Percentiles rank a stretch among this genome's conserved stretches.
phyloP scores from a whole-genome alignment of 53 echinoderm and acorn worm species.

The Stichopus horrens region DNA sequence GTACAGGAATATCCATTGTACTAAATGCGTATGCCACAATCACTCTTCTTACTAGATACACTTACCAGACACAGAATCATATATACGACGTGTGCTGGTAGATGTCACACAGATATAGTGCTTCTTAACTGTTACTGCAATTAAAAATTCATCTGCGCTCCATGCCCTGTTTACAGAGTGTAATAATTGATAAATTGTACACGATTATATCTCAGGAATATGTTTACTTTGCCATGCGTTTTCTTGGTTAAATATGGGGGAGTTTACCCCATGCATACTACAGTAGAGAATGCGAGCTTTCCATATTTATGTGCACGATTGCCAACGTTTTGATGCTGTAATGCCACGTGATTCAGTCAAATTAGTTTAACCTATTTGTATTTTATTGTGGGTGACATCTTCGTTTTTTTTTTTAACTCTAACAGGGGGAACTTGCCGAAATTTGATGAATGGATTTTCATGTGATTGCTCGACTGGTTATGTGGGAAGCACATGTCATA shows the following conservation, averaged over 20 bases:
- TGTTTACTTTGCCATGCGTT: neutral
- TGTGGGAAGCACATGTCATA: constrained; percentile 64
- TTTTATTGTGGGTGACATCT: neutral
- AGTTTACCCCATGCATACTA: too few relatives aligned
- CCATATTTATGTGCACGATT: too few relatives aligned
- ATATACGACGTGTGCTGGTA: too few relatives aligned
- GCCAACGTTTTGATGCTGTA: too few relatives aligned
- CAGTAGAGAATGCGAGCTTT: too few relatives aligned
- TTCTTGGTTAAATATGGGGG: too few relatives aligned
- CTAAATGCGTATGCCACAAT: neutral
- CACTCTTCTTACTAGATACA: too few relatives aligned
- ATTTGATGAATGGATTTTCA: constrained; percentile 61
- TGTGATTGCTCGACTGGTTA: constrained; percentile 84
- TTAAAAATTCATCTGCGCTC: neutral
- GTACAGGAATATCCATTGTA: neutral
- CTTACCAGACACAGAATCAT: too few relatives aligned
- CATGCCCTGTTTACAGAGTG: neutral
- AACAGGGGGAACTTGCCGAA: constrained; percentile 86
- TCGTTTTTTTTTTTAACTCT: constrained; percentile 6
- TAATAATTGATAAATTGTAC: neutral
- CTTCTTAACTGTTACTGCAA: neutral
- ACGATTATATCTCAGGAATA: neutral
- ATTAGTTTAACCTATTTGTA: neutral
- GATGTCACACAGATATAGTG: too few relatives aligned
- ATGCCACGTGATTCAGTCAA: neutral